Conservation (phyloP, 2,888 invertebrate species). For the Acanthosepion lycidas region DNA sequence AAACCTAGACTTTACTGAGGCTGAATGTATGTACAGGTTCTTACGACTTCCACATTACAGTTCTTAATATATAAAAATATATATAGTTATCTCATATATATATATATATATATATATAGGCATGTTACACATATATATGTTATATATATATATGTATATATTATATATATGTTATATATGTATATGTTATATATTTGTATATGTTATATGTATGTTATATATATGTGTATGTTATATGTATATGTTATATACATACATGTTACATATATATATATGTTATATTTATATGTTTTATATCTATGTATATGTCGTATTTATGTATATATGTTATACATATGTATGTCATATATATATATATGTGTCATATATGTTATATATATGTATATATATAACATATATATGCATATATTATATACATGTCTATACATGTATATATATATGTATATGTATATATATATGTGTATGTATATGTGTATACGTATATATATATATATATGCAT, state of each 20-base stretch:
- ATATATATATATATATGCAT: neutral
- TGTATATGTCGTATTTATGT: neutral
- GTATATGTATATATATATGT: neutral
- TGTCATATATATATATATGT: neutral
- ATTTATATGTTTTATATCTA: neutral
- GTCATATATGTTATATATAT: neutral
- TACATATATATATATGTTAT: neutral
- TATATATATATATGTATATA: too few species aligned
- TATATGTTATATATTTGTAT: neutral
- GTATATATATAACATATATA: neutral
- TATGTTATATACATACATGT: neutral
- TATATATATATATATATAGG: too few species aligned
- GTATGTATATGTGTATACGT: neutral
- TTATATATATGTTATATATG: too few species aligned
- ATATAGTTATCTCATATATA: too few species aligned
- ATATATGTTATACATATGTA: neutral
- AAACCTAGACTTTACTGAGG: too few species aligned
- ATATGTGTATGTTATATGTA: slow-evolving; percentile 5
- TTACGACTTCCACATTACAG: too few species aligned
- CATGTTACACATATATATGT: too few species aligned
- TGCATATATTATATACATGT: neutral
- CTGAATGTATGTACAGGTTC: too few species aligned
- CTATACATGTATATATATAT: neutral
- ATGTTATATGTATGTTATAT: too few species aligned
- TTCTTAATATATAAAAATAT: too few species aligned